phyloP scores from a whole-genome alignment of 2,888 invertebrate species.

The Pherbina coryleti region DNA sequence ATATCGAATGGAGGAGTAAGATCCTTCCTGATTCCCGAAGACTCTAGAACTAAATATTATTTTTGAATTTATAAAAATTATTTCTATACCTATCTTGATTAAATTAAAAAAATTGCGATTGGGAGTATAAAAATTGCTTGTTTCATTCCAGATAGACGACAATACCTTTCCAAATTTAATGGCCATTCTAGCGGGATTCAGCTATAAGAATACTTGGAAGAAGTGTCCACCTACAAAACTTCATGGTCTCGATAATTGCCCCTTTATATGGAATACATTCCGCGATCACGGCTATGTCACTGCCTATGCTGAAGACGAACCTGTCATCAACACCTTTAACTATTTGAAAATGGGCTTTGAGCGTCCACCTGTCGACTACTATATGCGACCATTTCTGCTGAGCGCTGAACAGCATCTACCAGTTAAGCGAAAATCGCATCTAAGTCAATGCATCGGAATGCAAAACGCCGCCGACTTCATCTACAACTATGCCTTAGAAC shows the following conservation, averaged over 20 bases:
- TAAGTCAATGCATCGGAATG: conserved; percentile 75
- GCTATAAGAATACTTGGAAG: conserved; percentile 69
- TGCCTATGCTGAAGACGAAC: conserved; percentile 84
- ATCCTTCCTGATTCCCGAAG: too few species aligned
- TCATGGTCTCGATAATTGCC: conserved; percentile 77
- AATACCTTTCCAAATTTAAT: conserved; percentile 93
- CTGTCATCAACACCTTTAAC: conserved; percentile 78
- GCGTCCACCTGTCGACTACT: conserved; percentile 84
- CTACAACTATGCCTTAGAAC: conserved; percentile 78
- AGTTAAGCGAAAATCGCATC: conserved; percentile 70
- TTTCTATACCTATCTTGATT: too few species aligned
- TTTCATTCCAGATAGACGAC: conserved; percentile 77
- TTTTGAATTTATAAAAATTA: too few species aligned
- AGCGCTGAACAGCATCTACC: conserved; percentile 75
- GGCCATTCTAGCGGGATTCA: conserved; percentile 82
- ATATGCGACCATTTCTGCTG: conserved; percentile 79
- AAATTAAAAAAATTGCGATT: too few species aligned
- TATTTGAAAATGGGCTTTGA: conserved; percentile 81
- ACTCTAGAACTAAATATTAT: too few species aligned
- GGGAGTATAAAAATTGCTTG: not conserved
- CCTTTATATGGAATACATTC: conserved; percentile 84
- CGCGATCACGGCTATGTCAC: conserved; percentile 80
- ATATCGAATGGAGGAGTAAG: too few species aligned
- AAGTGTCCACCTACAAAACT: conserved; percentile 71
- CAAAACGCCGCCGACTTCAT: conserved; percentile 77